These are phyloP conservation scores for Sycobia sp. DNA, from an alignment of 1,140 invertebrate genomes.

Conservation along the genomic window DNA sequence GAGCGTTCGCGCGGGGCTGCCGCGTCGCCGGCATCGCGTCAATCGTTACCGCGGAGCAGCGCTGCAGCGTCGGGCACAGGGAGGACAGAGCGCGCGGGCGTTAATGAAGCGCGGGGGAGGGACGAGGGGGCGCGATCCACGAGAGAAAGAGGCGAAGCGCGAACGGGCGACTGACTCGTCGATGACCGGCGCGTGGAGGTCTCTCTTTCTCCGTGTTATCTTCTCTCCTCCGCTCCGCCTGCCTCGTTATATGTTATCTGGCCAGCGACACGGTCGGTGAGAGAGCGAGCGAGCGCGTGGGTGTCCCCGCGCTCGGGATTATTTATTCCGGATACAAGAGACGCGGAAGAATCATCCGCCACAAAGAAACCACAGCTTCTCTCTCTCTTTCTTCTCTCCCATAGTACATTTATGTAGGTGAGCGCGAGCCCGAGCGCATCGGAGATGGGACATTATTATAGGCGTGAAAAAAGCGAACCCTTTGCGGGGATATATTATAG, in stretches of 20 bases:
- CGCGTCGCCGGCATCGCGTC: no score
- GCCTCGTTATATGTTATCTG: constrained; percentile 13
- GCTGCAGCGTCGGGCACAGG: not conserved
- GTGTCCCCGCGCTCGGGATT: not conserved
- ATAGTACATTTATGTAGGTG: not conserved
- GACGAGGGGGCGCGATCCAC: not conserved
- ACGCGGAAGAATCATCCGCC: constrained; percentile 13
- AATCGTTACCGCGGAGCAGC: no score
- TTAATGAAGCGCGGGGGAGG: not conserved
- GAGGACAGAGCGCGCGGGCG: constrained; percentile 4
- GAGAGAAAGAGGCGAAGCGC: not conserved
- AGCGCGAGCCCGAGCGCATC: no score
- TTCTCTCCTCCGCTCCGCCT: constrained; percentile 14
- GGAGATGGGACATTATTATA: no score
- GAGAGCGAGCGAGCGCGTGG: not conserved
- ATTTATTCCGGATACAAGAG: not conserved
- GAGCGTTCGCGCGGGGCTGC: not conserved
- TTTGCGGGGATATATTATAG: no score
- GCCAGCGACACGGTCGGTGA: no score
- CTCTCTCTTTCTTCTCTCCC: not conserved
- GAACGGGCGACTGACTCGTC: no score
- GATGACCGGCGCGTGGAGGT: constrained; percentile 7
- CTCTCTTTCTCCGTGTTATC: no score
- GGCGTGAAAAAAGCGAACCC: no score
- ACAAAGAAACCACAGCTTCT: constrained; percentile 9